Conservation (phyloP, 2,113 vertebrate genomes). For the Tenebrosternarchus preto region DNA sequence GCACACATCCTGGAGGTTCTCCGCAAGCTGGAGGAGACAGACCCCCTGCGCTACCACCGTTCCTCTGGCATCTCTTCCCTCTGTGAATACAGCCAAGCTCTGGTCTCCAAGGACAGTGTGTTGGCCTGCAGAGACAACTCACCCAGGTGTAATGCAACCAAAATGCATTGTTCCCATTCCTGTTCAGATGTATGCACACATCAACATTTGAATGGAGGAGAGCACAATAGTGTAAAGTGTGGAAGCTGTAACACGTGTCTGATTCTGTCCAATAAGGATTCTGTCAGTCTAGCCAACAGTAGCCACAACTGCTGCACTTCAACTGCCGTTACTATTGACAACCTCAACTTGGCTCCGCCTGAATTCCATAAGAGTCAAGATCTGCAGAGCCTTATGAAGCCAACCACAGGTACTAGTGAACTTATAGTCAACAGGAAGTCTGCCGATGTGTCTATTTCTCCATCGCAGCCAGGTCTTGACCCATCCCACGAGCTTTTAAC, state of each 20-base stretch:
- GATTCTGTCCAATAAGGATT: constrained; percentile 75
- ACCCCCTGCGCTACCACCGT: constrained; percentile 78
- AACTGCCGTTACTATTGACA: constrained; percentile 59
- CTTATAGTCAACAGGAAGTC: constrained; percentile 44
- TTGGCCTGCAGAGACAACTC: constrained; percentile 66
- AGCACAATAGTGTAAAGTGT: constrained; percentile 65
- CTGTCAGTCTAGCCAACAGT: constrained; percentile 74
- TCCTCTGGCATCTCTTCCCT: constrained; percentile 69
- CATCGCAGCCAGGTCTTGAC: constrained; percentile 43
- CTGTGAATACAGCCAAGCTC: constrained; percentile 76
- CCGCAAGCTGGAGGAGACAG: constrained; percentile 89
- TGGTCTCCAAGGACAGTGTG: constrained; percentile 71
- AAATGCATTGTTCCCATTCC: constrained; percentile 70
- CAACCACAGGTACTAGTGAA: constrained; percentile 51
- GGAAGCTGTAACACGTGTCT: constrained; percentile 75
- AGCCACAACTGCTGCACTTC: constrained; percentile 70
- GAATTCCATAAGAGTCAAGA: constrained; percentile 50
- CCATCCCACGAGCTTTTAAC: constrained; percentile 62
- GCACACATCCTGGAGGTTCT: constrained; percentile 94
- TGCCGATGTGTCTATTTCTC: constrained; percentile 40
- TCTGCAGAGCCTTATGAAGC: constrained; percentile 36
- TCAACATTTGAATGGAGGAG: constrained; percentile 80
- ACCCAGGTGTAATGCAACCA: constrained; percentile 65
- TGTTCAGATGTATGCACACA: constrained; percentile 68
- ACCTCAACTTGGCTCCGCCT: constrained; percentile 51